phyloP scores from a whole-genome alignment of 2,113 vertebrate genomes.

The Austrofundulus limnaeus region DNA sequence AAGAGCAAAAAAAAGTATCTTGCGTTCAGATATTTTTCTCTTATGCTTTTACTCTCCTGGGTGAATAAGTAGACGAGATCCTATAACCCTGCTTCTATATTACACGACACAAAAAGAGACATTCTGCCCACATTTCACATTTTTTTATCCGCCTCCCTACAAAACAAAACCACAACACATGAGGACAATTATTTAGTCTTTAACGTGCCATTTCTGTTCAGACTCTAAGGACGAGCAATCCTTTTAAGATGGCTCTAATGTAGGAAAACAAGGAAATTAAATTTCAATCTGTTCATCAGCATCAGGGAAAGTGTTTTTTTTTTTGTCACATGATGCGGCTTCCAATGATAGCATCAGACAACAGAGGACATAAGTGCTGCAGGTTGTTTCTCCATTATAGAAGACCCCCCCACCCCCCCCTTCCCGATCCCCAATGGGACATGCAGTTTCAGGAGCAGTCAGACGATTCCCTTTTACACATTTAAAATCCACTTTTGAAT shows the following conservation, averaged over 20 bases:
- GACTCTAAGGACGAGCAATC: not conserved
- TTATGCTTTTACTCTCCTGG: slow-evolving; percentile 54
- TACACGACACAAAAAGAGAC: slow-evolving; percentile 39
- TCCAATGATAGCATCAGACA: slow-evolving; percentile 33
- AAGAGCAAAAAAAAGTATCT: slow-evolving; percentile 60
- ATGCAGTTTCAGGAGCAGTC: slow-evolving; percentile 25
- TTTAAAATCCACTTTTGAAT: slow-evolving; percentile 14
- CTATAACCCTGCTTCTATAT: slow-evolving; percentile 40
- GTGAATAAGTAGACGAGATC: slow-evolving; percentile 43
- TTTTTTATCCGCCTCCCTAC: slow-evolving; percentile 5
- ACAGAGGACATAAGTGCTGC: slow-evolving; percentile 59
- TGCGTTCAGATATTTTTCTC: slow-evolving; percentile 61
- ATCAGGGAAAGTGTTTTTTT: slow-evolving; percentile 41
- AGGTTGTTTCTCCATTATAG: slow-evolving; percentile 61
- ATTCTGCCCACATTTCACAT: slow-evolving; percentile 43
- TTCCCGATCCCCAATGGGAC: slow-evolving; percentile 27
- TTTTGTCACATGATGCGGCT: slow-evolving; percentile 42
- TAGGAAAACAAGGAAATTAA: slow-evolving; percentile 22
- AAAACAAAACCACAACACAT: slow-evolving; percentile 6
- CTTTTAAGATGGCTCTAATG: slow-evolving; percentile 3
- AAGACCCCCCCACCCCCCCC: slow-evolving; percentile 46
- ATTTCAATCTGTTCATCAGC: slow-evolving; percentile 40
- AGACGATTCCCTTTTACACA: slow-evolving; percentile 24
- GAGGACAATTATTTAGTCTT: slow-evolving; percentile 9
- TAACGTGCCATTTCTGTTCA: slow-evolving; percentile 14